phyloP scores from a whole-genome alignment of 2,888 invertebrate species.

The Merodon equestris region DNA sequence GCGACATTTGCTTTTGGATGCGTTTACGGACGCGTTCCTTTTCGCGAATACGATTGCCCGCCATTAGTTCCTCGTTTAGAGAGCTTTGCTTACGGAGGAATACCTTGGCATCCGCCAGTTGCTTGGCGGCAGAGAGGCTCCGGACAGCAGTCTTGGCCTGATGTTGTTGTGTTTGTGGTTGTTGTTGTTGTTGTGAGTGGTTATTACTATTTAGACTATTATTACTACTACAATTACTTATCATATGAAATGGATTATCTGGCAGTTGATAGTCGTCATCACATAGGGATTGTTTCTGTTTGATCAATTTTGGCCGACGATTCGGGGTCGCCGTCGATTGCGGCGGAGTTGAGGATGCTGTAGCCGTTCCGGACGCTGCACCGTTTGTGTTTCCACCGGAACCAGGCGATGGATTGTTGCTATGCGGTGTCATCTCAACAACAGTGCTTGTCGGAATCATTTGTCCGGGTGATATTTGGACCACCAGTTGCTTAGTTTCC shows the following conservation, averaged over 20 bases:
- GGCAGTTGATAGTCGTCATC: constrained; percentile 80
- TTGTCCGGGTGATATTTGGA: constrained; percentile 66
- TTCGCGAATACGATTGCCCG: constrained; percentile 89
- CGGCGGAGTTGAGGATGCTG: constrained; percentile 70
- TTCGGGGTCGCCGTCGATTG: constrained; percentile 75
- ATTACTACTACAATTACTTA: constrained; percentile 74
- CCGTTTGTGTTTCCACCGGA: constrained; percentile 54
- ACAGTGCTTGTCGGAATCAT: constrained; percentile 37
- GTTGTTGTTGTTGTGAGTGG: constrained; percentile 55
- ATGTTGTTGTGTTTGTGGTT: too few relatives aligned
- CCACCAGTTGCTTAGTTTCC: constrained; percentile 53
- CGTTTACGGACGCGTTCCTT: constrained; percentile 90
- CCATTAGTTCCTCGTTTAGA: constrained; percentile 93
- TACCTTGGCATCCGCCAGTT: constrained; percentile 74
- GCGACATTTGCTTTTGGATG: constrained; percentile 92
- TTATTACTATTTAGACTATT: constrained; percentile 73
- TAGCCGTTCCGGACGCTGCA: constrained; percentile 37
- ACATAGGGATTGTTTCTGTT: constrained; percentile 91
- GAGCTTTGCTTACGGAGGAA: constrained; percentile 86
- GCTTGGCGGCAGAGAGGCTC: constrained; percentile 45
- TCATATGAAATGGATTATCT: constrained; percentile 74
- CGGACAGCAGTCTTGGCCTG: constrained; percentile 35
- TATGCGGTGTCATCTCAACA: constrained; percentile 41
- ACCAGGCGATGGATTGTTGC: constrained; percentile 76
- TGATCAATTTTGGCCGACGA: constrained; percentile 85